These are phyloP conservation scores for Drosophila pandora DNA, from an alignment of 1,140 invertebrate species.

Conservation along the genomic window DNA sequence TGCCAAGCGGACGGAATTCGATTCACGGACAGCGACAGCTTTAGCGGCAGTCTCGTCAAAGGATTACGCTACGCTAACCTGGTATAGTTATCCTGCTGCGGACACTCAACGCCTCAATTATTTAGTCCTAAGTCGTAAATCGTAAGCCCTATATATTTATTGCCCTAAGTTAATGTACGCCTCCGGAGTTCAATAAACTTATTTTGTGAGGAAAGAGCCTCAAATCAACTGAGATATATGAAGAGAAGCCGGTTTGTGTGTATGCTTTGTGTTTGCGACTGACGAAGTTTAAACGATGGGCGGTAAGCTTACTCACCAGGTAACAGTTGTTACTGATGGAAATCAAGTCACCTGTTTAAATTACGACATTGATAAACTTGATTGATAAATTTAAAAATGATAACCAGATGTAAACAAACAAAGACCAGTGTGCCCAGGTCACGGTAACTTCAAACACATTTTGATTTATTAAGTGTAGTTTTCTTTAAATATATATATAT, in stretches of 20 bases:
- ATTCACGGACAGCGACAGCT: constrained; percentile 65
- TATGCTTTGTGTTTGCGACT: constrained; percentile 16
- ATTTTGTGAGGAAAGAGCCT: constrained; percentile 46
- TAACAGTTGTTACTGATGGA: neutral
- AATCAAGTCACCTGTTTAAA: constrained; percentile 15
- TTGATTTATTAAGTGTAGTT: no score
- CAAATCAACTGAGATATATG: constrained; percentile 7
- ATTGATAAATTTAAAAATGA: constrained; percentile 4
- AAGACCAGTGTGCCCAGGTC: neutral
- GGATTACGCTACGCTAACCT: constrained; percentile 74
- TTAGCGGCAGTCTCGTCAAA: constrained; percentile 75
- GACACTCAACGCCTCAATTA: constrained; percentile 1
- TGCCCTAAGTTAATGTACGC: constrained; percentile 68
- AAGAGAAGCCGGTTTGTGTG: constrained; percentile 53
- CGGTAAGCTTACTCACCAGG: constrained; percentile 18
- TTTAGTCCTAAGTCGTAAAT: constrained; percentile 18
- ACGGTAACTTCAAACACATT: no score
- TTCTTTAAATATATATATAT: no score
- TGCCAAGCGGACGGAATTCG: constrained; percentile 62
- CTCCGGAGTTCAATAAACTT: constrained; percentile 68
- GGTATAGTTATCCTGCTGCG: constrained; percentile 40
- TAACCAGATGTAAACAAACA: constrained; percentile 28
- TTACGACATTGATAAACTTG: neutral
- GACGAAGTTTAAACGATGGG: constrained; percentile 4
- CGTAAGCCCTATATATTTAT: constrained; percentile 65